Base-by-base conservation (phyloP, 2,113 vertebrate genomes). In the Caranx ignobilis region DNA sequence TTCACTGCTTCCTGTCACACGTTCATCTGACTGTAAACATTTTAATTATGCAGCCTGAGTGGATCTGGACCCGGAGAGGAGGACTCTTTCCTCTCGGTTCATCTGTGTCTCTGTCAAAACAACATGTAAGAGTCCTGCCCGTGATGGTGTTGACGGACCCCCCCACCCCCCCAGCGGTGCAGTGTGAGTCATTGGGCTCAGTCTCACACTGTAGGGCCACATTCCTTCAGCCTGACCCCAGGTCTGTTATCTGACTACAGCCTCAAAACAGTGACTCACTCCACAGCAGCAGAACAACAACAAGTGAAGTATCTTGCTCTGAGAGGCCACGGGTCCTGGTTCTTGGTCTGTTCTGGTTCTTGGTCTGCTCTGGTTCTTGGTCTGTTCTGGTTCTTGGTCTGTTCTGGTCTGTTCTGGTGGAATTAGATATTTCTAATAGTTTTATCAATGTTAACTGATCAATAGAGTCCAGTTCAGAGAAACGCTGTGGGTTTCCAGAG, bases 151-250 rank as follows among this genome's bases (percentile, higher is more conserved):
- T 16, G 63, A 55, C 35, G 7, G 35, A 37, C 35, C 35, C 35
- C 59, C 26, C 54, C 62, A 69, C 61, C 77, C 59, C 31, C 31
- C 19, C 56, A 34, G 54, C 34, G 21, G 63, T 32, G 37, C 37
- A 45, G 45, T 2, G 54, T 81, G 88, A 88, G 64, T 82, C 80
- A 84, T 83, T 43, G 48, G 79, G 31, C 54, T 74, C 74, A 19
- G 65, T 43, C 67, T 88, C 80, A 37, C 81, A 77, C 84, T 9
- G 67, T 60, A 63, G 78, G 77, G 81, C 15, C 3, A 91, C 81
- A 83, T 85, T 89, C 81, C 68, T 85, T 69, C n/a, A 71, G 47
- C 62, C 60, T 69, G 81, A 84, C 77, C 79, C 71, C 3, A 21
- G 63, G 35, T 21, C 72, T 75, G 63, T 79, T 85, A 66, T 66